These are phyloP conservation scores for Proisotoma minuta DNA, from an alignment of 2,888 invertebrate genomes.

Conservation along the genomic window DNA sequence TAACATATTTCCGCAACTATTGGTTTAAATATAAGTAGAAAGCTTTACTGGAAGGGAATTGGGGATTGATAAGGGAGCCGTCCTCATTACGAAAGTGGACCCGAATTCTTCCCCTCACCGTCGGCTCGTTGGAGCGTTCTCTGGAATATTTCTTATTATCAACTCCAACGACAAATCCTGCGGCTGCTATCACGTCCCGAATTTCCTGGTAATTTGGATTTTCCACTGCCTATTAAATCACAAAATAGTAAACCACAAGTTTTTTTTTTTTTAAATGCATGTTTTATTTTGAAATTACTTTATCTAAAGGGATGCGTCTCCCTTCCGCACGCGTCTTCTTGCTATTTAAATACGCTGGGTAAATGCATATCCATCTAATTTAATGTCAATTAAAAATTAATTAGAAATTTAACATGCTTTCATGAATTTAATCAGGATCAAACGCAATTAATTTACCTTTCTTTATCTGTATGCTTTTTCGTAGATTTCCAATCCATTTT, in stretches of 20 bases:
- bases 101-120: conserved; percentile 79
- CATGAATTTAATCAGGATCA: conserved; percentile 8
- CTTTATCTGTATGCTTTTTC: conserved; percentile 73
- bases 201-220: conserved; percentile 95
- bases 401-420: too few relatives aligned
- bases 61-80: conserved; percentile 66
- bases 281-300: conserved; percentile 51
- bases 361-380: conserved; percentile 96
- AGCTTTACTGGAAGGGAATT: conserved; percentile 61
- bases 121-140: conserved; percentile 83
- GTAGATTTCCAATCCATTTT: conserved; percentile 50
- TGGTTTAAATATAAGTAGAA: too few relatives aligned
- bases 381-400: too few relatives aligned
- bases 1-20: background rate
- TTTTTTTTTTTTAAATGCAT: background rate
- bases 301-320: conserved; percentile 72
- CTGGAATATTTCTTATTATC: conserved; percentile 89
- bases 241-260: conserved; percentile 5
- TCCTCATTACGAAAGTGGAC: conserved; percentile 90
- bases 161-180: conserved; percentile 77
- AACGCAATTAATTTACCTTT: conserved; percentile 57
- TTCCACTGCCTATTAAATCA: conserved; percentile 67
- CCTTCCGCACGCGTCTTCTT: conserved; percentile 89
- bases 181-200: conserved; percentile 78
- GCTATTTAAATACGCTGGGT: conserved; percentile 92